Percentiles rank a stretch among this genome's conserved stretches.
phyloP scores from a whole-genome alignment of 2,113 vertebrate genomes.

The Nicator chloris region DNA sequence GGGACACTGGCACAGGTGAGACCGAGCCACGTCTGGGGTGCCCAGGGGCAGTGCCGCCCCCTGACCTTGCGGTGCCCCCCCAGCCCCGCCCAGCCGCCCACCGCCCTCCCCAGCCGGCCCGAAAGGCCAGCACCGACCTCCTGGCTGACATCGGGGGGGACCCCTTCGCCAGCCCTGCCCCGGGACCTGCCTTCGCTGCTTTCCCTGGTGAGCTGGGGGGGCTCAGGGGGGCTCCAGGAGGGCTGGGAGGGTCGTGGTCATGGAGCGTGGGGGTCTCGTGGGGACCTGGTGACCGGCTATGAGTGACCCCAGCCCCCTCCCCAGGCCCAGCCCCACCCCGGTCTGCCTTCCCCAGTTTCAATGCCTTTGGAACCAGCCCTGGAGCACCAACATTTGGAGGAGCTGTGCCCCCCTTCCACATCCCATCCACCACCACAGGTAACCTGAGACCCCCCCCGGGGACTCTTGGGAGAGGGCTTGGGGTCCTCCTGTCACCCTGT shows the following conservation, averaged over 20 bases:
- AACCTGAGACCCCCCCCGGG: neutral
- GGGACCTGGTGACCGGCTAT: neutral
- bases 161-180: neutral
- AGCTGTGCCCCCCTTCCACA: neutral
- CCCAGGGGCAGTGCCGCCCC: neutral
- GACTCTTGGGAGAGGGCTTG: neutral
- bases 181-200: neutral
- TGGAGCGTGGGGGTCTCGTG: too few species aligned
- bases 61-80: neutral
- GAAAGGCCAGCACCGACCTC: neutral
- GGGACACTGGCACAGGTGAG: neutral
- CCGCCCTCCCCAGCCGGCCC: neutral
- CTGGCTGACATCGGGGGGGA: neutral
- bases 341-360: neutral
- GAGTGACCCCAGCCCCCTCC: neutral
- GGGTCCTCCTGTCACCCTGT: neutral
- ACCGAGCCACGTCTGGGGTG: too few species aligned
- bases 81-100: neutral
- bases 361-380: neutral
- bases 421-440: neutral
- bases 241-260: too few species aligned
- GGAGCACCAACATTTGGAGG: neutral
- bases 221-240: neutral
- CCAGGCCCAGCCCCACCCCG: neutral
- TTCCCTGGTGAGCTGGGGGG: neutral